A percentile compares a stretch with the other conserved stretches of the same genome.
Conservation (phyloP, 2,888 invertebrate species). For the Leptarthrus brevirostris region DNA sequence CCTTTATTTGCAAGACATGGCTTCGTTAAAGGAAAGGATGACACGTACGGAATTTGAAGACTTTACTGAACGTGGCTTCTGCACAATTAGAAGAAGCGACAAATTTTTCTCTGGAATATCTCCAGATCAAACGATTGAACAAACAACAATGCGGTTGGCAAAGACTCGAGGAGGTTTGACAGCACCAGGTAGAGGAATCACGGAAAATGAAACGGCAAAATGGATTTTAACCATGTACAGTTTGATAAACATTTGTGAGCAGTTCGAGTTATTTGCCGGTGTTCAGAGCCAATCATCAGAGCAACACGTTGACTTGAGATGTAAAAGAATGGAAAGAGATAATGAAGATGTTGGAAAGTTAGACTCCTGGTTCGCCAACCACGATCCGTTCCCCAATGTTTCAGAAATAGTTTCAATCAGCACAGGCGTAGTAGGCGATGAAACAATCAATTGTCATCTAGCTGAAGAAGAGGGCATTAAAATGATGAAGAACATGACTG, state of each 20-base stretch:
- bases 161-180: conserved; percentile 57
- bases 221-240: too few species aligned
- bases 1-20: conserved; percentile 64
- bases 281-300: too few species aligned
- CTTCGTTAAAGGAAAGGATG: neutral
- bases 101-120: conserved; percentile 57
- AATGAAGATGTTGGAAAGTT: conserved; percentile 2
- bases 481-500: conserved; percentile 1
- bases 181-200: conserved; percentile 55
- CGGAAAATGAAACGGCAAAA: conserved; percentile 1
- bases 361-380: neutral
- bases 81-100: conserved; percentile 35
- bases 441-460: conserved; percentile 49
- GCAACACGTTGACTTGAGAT: conserved; percentile 5
- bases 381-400: conserved; percentile 40
- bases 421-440: conserved; percentile 50
- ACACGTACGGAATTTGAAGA: conserved; percentile 7
- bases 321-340: neutral
- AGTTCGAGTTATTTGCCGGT: too few species aligned
- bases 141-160: conserved; percentile 59
- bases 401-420: conserved; percentile 42
- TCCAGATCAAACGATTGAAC: conserved; percentile 61
- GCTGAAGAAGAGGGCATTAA: conserved; percentile 13
- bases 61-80: conserved; percentile 4
- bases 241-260: too few species aligned